A percentile compares a stretch with the other conserved stretches of the same genome.
phyloP scores from a whole-genome alignment of 1,140 invertebrate genomes.

The Drosophila tristis region DNA sequence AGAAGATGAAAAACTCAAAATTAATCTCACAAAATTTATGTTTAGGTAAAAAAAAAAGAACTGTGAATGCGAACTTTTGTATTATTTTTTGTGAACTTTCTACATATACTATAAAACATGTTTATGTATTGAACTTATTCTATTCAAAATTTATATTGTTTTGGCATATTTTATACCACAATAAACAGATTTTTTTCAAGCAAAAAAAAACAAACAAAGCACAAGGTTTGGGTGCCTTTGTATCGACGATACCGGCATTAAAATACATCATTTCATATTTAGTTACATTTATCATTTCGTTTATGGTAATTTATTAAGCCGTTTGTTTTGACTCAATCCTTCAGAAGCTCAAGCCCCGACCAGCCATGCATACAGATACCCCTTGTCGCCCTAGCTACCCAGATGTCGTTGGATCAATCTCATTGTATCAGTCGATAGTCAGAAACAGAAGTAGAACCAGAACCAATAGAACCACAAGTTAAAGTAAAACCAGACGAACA shows the following conservation, averaged over 20 bases:
- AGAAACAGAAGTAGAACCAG: background rate
- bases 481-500: conserved; percentile 5
- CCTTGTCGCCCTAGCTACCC: too few species aligned
- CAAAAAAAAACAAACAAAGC: conserved; percentile 32
- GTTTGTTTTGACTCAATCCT: too few species aligned
- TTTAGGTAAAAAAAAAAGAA: conserved; percentile 57
- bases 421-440: background rate
- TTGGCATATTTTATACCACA: conserved; percentile 27
- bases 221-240: conserved; percentile 4
- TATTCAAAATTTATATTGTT: conserved; percentile 69
- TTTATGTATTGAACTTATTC: conserved; percentile 56
- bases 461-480: too few species aligned
- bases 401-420: too few species aligned
- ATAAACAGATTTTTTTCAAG: conserved; percentile 48
- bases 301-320: background rate
- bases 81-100: conserved; percentile 75
- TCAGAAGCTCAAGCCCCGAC: background rate
- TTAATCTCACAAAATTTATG: conserved; percentile 72
- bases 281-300: background rate
- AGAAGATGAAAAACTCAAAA: conserved; percentile 11
- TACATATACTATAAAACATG: conserved; percentile 47
- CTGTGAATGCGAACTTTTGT: conserved; percentile 78
- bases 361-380: too few species aligned
- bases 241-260: background rate
- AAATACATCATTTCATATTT: too few species aligned